phyloP scores from a whole-genome alignment of 2,888 invertebrate genomes.

The Dusona sp. region DNA sequence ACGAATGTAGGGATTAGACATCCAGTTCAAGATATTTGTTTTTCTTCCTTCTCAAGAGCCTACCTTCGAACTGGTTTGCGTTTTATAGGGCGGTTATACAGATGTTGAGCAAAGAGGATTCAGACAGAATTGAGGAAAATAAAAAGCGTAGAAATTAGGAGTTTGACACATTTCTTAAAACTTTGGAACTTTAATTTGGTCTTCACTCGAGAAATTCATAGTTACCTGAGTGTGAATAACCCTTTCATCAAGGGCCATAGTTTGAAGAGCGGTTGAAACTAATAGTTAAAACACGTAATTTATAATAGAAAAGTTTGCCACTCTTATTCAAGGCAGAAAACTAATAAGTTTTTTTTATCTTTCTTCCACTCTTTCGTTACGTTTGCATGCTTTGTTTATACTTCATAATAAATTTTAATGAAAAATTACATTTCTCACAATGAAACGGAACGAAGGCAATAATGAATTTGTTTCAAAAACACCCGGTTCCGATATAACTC shows the following conservation, averaged over 20 bases:
- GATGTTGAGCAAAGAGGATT: background rate
- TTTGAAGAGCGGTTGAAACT: background rate
- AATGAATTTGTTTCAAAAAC: conserved; percentile 1
- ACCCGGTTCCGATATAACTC: background rate
- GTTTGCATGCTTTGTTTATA: conserved; percentile 6
- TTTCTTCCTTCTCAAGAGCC: background rate
- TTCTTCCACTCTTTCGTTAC: background rate
- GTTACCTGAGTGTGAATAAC: background rate
- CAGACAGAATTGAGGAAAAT: background rate
- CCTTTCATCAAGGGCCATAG: conserved; percentile 25
- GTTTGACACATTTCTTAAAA: background rate
- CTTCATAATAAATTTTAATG: background rate
- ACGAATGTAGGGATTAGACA: background rate
- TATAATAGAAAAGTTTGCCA: conserved; percentile 11
- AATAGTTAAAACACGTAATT: background rate
- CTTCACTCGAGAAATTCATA: background rate
- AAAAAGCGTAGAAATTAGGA: too few relatives aligned
- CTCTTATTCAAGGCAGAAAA: background rate
- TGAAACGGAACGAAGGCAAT: background rate
- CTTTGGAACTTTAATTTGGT: background rate
- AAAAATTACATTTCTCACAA: background rate
- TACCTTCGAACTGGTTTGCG: background rate
- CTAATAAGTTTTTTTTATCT: background rate
- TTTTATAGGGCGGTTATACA: background rate
- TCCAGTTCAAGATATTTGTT: background rate